Evolutionary conservation across 2,113 vertebrate species (phyloP), one percentile per base, ranked within the genome.

Genomic region (Patagioenas fasciata): DNA sequence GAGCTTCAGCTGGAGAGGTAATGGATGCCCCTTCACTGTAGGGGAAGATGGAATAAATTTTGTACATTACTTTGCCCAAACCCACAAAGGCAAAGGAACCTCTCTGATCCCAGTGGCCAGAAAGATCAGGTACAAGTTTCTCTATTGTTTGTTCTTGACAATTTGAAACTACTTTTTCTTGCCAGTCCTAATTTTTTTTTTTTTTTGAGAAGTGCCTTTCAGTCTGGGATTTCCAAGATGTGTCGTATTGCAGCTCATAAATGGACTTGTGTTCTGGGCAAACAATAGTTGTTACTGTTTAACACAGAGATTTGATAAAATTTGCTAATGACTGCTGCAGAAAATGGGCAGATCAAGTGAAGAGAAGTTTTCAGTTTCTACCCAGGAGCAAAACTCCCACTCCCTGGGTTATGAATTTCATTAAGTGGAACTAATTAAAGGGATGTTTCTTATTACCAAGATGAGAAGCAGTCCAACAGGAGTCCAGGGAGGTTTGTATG

Each of bases 391-490:
- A 70, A 96, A 85, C 94, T 96, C 96, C 96, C 77, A 95, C 91
- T 97, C 92, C 73, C 61, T 88, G 84, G 85, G 74, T 95, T 89
- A 89, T 91, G 92, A 96, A 95, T 96, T 94, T 97, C 96, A 97
- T 95, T 96, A 96, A 91, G 89, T 96, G 83, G 91, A 97, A 95
- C 96, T 97, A 97, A 96, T 96, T 97, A 94, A 95, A 91, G 88
- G 51, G 61, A 93, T 81, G 71, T 93, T 85, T 48, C 94, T 94
- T 91, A 92, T 94, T 79, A 80, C 85, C 21, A 57, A 95, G 91
- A 95, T 44, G 89, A 91, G 94, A 95, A 89, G 77, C 88, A 74
- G 65, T 81, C 88, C 82, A 90, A 91, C 80, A 86, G 57, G 74
- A 88, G 70, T 92, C 94, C 94, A 58, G 82, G 72, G 85, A 36